phyloP scores from a whole-genome alignment of 2,113 vertebrate genomes.

The Ceratotherium simum region DNA sequence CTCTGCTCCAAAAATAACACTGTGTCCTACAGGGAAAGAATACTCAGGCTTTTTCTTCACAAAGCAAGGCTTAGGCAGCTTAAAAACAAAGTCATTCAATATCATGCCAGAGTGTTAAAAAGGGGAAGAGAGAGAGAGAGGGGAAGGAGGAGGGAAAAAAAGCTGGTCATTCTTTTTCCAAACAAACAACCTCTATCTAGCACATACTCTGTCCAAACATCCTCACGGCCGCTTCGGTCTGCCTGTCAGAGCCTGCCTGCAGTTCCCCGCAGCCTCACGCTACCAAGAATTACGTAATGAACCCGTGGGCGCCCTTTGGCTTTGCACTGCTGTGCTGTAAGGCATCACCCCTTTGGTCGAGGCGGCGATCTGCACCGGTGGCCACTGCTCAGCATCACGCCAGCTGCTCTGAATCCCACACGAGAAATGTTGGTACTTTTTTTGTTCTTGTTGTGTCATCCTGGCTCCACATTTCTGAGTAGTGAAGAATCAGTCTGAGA shows the following conservation, averaged over 20 bases:
- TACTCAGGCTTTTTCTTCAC: slow-evolving; percentile 54
- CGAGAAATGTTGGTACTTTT: neutral
- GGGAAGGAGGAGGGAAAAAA: rapidly evolving
- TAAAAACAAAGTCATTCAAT: slow-evolving; percentile 74
- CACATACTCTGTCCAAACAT: slow-evolving; percentile 56
- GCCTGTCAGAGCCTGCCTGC: neutral
- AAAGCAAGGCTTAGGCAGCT: slow-evolving; percentile 62
- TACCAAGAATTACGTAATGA: slow-evolving; percentile 69
- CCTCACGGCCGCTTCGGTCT: rapidly evolving
- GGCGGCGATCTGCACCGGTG: rapidly evolving
- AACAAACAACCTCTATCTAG: slow-evolving; percentile 60
- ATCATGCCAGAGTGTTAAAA: slow-evolving; percentile 32
- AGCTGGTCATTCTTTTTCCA: neutral
- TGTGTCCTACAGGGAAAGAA: slow-evolving; percentile 49
- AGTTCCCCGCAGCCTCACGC: neutral
- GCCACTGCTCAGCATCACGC: neutral
- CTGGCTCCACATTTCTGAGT: neutral
- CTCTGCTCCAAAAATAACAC: slow-evolving; percentile 84
- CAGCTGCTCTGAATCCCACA: neutral
- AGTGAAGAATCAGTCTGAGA: neutral
- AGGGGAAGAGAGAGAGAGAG: neutral
- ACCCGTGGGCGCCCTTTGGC: slow-evolving; percentile 48
- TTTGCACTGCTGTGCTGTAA: neutral
- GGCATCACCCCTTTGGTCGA: neutral
- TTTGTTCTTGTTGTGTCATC: neutral